These are phyloP conservation scores for Lepidurus arcticus DNA, from an alignment of 1,140 invertebrate genomes.

Conservation along the genomic window DNA sequence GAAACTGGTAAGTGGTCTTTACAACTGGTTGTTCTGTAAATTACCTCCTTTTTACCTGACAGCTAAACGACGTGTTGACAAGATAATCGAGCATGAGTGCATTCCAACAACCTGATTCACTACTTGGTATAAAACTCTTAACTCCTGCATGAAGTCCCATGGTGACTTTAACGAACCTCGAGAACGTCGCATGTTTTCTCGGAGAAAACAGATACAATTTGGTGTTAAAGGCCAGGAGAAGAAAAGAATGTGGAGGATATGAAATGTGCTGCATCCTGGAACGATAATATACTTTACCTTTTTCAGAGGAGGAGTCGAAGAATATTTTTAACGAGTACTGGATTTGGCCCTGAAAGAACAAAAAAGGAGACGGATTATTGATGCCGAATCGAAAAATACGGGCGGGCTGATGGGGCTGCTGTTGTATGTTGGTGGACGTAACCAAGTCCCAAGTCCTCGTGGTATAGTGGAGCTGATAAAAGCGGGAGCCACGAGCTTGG, in stretches of 20 bases:
- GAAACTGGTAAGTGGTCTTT: neutral
- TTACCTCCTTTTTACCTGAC: constrained; percentile 8
- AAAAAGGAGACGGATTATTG: neutral
- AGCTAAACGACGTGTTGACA: constrained; percentile 19
- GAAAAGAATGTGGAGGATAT: neutral
- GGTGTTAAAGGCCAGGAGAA: neutral
- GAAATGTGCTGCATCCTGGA: neutral
- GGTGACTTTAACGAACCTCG: neutral
- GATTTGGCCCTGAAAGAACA: neutral
- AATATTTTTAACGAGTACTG: neutral
- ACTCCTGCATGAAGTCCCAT: neutral
- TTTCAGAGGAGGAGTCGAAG: neutral
- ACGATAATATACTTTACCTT: neutral
- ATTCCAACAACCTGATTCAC: constrained; percentile 21
- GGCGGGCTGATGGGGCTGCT: neutral
- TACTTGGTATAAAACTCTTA: neutral
- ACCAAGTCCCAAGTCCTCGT: neutral
- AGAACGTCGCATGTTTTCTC: neutral
- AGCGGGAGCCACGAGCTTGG: neutral
- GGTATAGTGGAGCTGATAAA: constrained; percentile 19
- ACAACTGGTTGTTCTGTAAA: constrained; percentile 10
- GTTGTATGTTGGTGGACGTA: neutral
- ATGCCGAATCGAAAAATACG: neutral
- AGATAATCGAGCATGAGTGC: constrained; percentile 12
- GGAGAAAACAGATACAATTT: too few relatives aligned